These are phyloP conservation scores for Nasonovia ribisnigri DNA, from an alignment of 2,888 invertebrate genomes.

Conservation along the genomic window DNA sequence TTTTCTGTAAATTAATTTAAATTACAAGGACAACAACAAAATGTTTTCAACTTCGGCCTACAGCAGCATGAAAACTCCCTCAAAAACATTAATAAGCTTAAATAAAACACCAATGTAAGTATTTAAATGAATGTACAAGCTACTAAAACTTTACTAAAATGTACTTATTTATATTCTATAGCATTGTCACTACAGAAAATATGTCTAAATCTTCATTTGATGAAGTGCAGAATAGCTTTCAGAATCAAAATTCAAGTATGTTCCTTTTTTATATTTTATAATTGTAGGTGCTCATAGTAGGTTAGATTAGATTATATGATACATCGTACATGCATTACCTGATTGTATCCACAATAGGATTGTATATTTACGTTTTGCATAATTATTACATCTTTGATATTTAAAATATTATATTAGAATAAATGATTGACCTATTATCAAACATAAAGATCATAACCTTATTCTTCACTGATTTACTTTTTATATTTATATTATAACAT, in stretches of 20 bases:
- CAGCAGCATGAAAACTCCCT: background rate
- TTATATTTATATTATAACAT: no score
- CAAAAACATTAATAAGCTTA: slow-evolving; percentile 11
- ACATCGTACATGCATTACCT: background rate
- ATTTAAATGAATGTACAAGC: background rate
- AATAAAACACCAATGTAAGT: slow-evolving; percentile 59
- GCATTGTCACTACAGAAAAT: slow-evolving; percentile 19
- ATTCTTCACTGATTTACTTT: no score
- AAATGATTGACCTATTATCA: no score
- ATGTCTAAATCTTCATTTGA: slow-evolving; percentile 46
- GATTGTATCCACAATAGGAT: background rate
- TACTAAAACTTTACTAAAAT: background rate
- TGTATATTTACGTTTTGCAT: no score
- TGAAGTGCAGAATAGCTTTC: slow-evolving; percentile 25
- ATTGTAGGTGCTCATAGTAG: background rate
- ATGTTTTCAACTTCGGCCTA: background rate
- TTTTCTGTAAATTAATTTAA: background rate
- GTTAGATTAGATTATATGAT: background rate
- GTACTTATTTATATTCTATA: background rate
- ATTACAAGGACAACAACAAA: slow-evolving; percentile 26
- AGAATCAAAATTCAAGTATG: slow-evolving; percentile 33
- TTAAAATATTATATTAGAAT: no score
- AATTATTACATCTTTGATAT: no score
- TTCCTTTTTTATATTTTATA: background rate
- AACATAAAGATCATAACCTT: no score